Evolutionary conservation across 2,113 vertebrate genomes (phyloP), one percentile per base, ranked within the genome.

Genomic region (Columbina picui): DNA sequence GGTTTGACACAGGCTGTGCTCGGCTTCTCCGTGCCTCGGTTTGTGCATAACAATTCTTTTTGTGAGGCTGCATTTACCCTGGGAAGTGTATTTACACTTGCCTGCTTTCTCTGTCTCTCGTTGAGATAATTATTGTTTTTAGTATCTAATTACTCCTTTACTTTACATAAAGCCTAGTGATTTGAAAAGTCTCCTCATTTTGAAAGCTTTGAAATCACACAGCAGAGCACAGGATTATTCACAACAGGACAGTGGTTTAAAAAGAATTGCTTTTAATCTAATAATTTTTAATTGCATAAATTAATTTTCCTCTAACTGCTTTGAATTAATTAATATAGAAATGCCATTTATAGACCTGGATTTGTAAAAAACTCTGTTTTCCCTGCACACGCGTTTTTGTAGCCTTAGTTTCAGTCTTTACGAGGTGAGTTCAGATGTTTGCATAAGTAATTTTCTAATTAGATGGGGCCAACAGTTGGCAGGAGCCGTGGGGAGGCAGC

Each of bases 201-300:
- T 73, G 70, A 74, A 86, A 88, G 78, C 45, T 5, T 36, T 32
- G 61, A 63, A 94, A 61, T 79, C 95, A 34, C 74, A 73, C 1
- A 1, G 88, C 85, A 84, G 52, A 78, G 55, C 60, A 26, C 76
- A 73, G 74, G 52, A 67, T 78, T 41, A 18, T 60, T 79, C 61
- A 60, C 59, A 92, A 59, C 93, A 75, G 79, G 90, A 87, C 14
- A 30, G 50, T 21, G 68, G 17, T 39, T 82, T 52, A 16, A 23
- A 12, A 84, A 91, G 89, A 93, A 93, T 45, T 3, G 7, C 89
- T 74, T 94, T 88, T 96, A 93, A 97, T 94, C 85, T 93, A 86
- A 83, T 96, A 94, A 86, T 92, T 94, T 90, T 88, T 94, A 96
- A 94, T 97, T 93, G 64, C 85, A 56, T 74, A 86, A 94, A 96